phyloP scores from a whole-genome alignment of 1,140 invertebrate genomes.

The Anastrepha obliqua region DNA sequence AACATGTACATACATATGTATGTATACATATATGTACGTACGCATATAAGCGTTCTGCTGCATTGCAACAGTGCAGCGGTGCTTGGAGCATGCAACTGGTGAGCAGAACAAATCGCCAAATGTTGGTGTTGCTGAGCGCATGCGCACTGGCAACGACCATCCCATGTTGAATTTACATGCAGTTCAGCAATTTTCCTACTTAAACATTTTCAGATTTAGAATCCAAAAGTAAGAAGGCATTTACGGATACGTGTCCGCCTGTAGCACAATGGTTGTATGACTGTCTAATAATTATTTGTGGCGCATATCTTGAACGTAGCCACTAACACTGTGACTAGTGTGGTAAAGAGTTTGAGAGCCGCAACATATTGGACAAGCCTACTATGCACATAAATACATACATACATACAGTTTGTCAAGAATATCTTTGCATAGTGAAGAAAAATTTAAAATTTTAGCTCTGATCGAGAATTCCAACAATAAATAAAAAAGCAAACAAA shows the following conservation, averaged over 20 bases:
- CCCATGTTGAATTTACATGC: slow-evolving; percentile 32
- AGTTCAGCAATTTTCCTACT: slow-evolving; percentile 3
- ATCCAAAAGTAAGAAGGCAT: slow-evolving; percentile 37
- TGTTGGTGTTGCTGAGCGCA: background rate
- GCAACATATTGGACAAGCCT: background rate
- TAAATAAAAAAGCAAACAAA: too few species aligned
- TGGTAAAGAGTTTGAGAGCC: background rate
- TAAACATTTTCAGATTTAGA: slow-evolving; percentile 37
- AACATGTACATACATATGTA: background rate
- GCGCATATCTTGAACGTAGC: background rate
- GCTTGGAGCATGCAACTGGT: background rate
- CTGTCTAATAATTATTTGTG: slow-evolving; percentile 1
- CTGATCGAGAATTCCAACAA: too few species aligned
- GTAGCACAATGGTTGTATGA: background rate
- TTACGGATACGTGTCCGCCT: slow-evolving; percentile 38
- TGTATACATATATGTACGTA: background rate
- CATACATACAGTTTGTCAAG: background rate
- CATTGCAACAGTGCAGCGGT: background rate
- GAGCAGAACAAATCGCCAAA: background rate
- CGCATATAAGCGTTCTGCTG: slow-evolving; percentile 17
- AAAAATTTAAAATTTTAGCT: too few species aligned
- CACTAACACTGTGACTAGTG: slow-evolving; percentile 21
- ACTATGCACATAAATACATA: background rate
- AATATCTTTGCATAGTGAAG: too few species aligned
- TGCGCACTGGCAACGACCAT: background rate